phyloP scores from a whole-genome alignment of 2,113 vertebrate species.

The Macquaria ambigua region DNA sequence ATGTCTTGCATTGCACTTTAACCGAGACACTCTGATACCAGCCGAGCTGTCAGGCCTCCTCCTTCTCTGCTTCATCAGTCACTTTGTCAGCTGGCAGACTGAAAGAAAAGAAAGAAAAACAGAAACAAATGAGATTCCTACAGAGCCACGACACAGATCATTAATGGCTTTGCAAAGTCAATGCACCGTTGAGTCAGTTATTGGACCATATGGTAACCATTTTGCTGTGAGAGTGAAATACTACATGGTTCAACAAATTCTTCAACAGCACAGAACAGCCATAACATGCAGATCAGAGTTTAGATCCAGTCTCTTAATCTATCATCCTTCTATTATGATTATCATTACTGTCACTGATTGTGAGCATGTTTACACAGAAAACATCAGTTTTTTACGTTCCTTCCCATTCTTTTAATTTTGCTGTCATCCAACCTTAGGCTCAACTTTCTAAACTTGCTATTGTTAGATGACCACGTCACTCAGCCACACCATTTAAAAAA shows the following conservation, averaged over 20 bases:
- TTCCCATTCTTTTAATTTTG: not conserved
- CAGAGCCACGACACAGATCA: conserved; percentile 25
- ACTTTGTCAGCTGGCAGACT: conserved; percentile 45
- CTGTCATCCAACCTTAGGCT: not conserved
- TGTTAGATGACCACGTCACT: not conserved
- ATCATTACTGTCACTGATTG: not conserved
- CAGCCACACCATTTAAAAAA: not conserved
- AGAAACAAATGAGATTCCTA: conserved; percentile 26
- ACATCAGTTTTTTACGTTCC: not conserved
- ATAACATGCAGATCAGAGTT: not conserved
- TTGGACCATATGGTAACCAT: conserved; percentile 24
- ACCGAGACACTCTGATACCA: conserved; percentile 24
- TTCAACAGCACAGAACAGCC: not conserved
- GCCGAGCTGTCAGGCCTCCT: conserved; percentile 56
- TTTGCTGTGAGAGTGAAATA: not conserved
- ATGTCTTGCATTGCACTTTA: conserved; percentile 33
- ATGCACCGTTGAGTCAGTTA: conserved; percentile 16
- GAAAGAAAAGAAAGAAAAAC: not conserved
- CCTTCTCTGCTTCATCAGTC: conserved; percentile 42
- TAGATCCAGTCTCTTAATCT: not conserved
- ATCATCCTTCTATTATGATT: not conserved
- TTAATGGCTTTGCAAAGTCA: conserved; percentile 36
- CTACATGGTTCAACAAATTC: not conserved
- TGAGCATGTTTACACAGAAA: not conserved
- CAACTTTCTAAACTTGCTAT: not conserved